phyloP scores from a whole-genome alignment of 2,888 invertebrate species.

The Mesorhabditis belari region DNA sequence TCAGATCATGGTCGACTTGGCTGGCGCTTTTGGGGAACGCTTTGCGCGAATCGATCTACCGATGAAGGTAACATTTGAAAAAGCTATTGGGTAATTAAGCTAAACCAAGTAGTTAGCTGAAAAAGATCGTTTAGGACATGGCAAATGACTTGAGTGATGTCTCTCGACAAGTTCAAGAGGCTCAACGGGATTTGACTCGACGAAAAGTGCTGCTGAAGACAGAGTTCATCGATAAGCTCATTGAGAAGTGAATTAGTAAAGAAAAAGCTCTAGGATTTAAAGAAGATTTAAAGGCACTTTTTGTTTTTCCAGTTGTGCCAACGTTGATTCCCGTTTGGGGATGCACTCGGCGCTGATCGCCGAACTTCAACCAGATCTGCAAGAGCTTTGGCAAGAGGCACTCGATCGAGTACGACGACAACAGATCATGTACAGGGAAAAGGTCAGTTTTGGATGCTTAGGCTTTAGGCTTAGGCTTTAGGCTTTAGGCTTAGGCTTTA shows the following conservation, averaged over 20 bases:
- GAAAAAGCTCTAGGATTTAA: not conserved
- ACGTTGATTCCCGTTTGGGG: slow-evolving; percentile 47
- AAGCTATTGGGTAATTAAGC: too few species aligned
- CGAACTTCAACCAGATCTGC: slow-evolving; percentile 34
- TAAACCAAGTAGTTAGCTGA: not conserved
- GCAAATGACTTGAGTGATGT: slow-evolving; percentile 26
- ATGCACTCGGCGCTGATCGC: slow-evolving; percentile 51
- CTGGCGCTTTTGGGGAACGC: slow-evolving; percentile 46
- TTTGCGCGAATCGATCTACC: slow-evolving; percentile 34
- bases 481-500: too few species aligned
- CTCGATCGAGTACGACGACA: slow-evolving; percentile 67
- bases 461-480: not conserved
- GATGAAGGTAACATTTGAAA: not conserved
- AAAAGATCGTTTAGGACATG: slow-evolving; percentile 15
- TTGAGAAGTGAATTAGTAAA: slow-evolving; percentile 29
- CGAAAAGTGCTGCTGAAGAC: slow-evolving; percentile 58
- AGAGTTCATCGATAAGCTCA: slow-evolving; percentile 27
- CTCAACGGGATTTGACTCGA: slow-evolving; percentile 68
- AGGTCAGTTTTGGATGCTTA: slow-evolving; percentile 7
- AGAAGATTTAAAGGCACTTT: not conserved
- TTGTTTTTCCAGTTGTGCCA: slow-evolving; percentile 14
- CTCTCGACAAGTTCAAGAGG: slow-evolving; percentile 63
- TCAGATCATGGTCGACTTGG: slow-evolving; percentile 39
- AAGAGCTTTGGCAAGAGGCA: slow-evolving; percentile 68
- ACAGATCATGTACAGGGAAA: slow-evolving; percentile 62